Conservation (phyloP, 2,113 vertebrate genomes). For the Halcyon malimbica region DNA sequence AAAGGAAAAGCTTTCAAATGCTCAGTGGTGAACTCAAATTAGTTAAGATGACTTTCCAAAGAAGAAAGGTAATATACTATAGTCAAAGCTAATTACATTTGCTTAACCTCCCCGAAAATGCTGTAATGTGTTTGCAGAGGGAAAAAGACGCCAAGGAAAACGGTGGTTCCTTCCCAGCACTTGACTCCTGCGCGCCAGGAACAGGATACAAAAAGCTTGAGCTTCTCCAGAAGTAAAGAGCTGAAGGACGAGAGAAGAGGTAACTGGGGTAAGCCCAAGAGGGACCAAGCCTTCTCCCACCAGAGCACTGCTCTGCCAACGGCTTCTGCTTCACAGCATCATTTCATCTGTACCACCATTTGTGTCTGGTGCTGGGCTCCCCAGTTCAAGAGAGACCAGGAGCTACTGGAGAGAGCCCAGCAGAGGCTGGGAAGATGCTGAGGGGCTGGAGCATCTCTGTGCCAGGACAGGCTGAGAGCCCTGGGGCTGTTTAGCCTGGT, state of each 20-base stretch:
- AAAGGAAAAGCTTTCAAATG: background rate
- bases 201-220: too few relatives aligned
- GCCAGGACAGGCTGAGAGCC: too few relatives aligned
- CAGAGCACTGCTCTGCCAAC: background rate
- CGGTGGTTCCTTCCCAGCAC: background rate
- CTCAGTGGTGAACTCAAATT: background rate
- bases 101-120: background rate
- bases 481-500: too few relatives aligned
- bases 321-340: background rate
- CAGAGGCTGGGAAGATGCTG: too few relatives aligned
- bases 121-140: background rate
- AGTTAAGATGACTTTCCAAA: background rate
- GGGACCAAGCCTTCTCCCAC: background rate
- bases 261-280: background rate
- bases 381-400: too few relatives aligned
- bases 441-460: too few relatives aligned
- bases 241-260: background rate
- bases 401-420: too few relatives aligned
- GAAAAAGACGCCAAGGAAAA: background rate
- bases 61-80: background rate
- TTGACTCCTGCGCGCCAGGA: background rate
- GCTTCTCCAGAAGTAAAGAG: background rate
- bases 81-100: background rate
- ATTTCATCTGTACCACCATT: background rate
- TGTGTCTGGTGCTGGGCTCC: too few relatives aligned